These are phyloP conservation scores for Coenobita brevimanus DNA, from an alignment of 1,140 invertebrate genomes.

Conservation along the genomic window DNA sequence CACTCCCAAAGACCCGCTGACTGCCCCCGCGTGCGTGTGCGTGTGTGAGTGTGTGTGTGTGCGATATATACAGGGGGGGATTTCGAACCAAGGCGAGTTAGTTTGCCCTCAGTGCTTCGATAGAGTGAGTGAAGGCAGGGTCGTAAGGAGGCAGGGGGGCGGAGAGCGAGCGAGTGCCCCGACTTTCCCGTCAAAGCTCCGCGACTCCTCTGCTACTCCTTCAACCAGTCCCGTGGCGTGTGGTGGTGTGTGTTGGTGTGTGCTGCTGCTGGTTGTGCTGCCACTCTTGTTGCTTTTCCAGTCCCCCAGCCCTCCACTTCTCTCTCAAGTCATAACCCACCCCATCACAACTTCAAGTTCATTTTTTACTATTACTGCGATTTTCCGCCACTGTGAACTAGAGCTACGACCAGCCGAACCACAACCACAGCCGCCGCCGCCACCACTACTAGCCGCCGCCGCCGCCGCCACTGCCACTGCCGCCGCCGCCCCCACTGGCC, in stretches of 20 bases:
- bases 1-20: conserved; percentile 35
- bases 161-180: not conserved
- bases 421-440: conserved; percentile 24
- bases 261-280: conserved; percentile 17
- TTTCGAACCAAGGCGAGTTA: conserved; percentile 60
- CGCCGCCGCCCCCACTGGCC: not conserved
- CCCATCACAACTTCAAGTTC: no score
- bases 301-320: no score
- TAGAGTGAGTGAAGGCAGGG: conserved; percentile 56
- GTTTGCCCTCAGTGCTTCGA: conserved; percentile 61
- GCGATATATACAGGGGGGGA: conserved; percentile 44
- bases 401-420: not conserved
- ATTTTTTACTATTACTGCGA: no score
- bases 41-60: conserved; percentile 58
- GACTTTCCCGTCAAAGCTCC: conserved; percentile 34
- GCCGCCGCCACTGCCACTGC: not conserved
- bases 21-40: conserved; percentile 41
- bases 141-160: conserved; percentile 26
- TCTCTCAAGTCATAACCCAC: not conserved
- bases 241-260: conserved; percentile 38
- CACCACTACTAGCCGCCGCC: not conserved
- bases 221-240: conserved; percentile 51
- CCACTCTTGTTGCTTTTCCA: no score
- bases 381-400: no score
- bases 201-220: conserved; percentile 32